phyloP scores from a whole-genome alignment of 2,888 invertebrate genomes.

The Sarcophaga caerulescens region DNA sequence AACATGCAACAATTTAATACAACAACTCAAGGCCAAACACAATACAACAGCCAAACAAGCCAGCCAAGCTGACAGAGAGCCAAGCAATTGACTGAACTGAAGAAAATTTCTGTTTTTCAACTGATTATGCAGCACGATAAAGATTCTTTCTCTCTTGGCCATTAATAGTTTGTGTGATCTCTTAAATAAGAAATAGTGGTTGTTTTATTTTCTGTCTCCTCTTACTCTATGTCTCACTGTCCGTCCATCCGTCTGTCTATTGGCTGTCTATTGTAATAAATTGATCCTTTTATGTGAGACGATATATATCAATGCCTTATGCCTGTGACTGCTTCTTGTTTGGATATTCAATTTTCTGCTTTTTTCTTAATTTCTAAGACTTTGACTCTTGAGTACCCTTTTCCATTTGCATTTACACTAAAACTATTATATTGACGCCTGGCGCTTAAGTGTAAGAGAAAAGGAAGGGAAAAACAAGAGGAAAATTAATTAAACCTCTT shows the following conservation, averaged over 20 bases:
- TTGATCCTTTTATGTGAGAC: conserved; percentile 61
- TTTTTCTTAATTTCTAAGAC: conserved; percentile 30
- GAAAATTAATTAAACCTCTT: conserved; percentile 46
- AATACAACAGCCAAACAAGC: conserved; percentile 12
- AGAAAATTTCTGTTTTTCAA: not conserved
- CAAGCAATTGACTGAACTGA: not conserved
- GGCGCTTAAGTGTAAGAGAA: conserved; percentile 51
- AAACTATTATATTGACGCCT: conserved; percentile 48
- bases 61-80: not conserved
- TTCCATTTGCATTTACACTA: conserved; percentile 10
- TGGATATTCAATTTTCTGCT: conserved; percentile 46
- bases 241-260: not conserved
- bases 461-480: not conserved
- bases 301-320: conserved; percentile 26
- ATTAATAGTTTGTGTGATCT: not conserved
- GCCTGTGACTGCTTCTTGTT: conserved; percentile 24
- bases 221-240: not conserved
- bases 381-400: not conserved
- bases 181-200: not conserved
- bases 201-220: not conserved
- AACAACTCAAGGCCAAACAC: conserved; percentile 56
- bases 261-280: conserved; percentile 56
- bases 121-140: not conserved
- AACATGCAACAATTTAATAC: not conserved
- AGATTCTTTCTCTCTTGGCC: conserved; percentile 5